Percentiles rank a stretch among this genome's conserved stretches.
These are phyloP conservation scores for Dryas iulia DNA, from an alignment of 1,140 invertebrate species.

Conservation along the genomic window DNA sequence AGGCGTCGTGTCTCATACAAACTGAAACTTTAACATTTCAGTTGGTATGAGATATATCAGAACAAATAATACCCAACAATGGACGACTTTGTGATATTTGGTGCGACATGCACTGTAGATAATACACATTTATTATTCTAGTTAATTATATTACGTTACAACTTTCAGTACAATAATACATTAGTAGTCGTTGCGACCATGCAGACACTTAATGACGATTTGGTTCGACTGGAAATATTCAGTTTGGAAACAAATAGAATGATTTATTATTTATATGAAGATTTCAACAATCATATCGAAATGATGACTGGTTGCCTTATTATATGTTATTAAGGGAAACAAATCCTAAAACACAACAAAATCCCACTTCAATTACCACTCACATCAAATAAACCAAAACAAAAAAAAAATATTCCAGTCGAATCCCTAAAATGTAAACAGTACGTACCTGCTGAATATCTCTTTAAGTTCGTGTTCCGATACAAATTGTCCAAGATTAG, in stretches of 20 bases:
- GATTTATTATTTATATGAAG: too few species aligned
- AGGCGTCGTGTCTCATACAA: conserved; percentile 62
- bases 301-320: neutral
- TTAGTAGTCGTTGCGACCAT: conserved; percentile 47
- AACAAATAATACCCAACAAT: conserved; percentile 60
- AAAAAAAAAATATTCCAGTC: conserved; percentile 35
- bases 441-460: conserved; percentile 95
- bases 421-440: conserved; percentile 10
- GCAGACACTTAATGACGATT: conserved; percentile 41
- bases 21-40: conserved; percentile 34
- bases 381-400: too few species aligned
- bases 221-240: conserved; percentile 53
- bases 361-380: too few species aligned
- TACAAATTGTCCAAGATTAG: conserved; percentile 97
- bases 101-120: conserved; percentile 77
- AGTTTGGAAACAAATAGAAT: too few species aligned
- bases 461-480: conserved; percentile 98
- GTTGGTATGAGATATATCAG: conserved; percentile 54
- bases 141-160: conserved; percentile 17
- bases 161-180: conserved; percentile 21
- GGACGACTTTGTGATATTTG: conserved; percentile 63
- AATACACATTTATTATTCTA: conserved; percentile 48
- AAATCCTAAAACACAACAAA: too few species aligned
- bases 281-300: too few species aligned
- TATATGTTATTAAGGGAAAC: neutral